phyloP scores from a whole-genome alignment of 2,888 invertebrate genomes.

The Meliscaeva auricollis region DNA sequence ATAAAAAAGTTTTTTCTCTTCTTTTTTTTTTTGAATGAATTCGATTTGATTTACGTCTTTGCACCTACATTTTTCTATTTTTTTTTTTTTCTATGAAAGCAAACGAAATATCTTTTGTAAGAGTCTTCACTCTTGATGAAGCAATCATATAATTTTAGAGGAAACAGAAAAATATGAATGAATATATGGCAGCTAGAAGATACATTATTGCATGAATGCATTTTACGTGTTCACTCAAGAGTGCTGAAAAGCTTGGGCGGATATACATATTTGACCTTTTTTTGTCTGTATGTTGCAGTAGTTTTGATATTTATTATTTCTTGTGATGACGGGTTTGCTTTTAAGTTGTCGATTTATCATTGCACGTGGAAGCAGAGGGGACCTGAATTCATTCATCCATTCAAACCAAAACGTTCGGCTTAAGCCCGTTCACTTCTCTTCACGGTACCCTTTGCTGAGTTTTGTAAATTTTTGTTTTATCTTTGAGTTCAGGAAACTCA shows the following conservation, averaged over 20 bases:
- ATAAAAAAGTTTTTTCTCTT: too few relatives aligned
- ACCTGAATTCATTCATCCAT: too few relatives aligned
- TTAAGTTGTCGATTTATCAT: neutral
- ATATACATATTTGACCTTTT: slow-evolving; percentile 29
- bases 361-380: neutral
- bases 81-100: too few relatives aligned
- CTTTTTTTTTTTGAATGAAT: slow-evolving; percentile 37
- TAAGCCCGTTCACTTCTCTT: too few relatives aligned
- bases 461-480: too few relatives aligned
- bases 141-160: slow-evolving; percentile 1
- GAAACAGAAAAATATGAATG: slow-evolving; percentile 14
- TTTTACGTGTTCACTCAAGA: slow-evolving; percentile 56
- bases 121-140: slow-evolving; percentile 15
- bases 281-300: neutral
- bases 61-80: slow-evolving; percentile 40
- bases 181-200: slow-evolving; percentile 30
- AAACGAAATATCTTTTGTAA: slow-evolving; percentile 3
- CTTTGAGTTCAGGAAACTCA: too few relatives aligned
- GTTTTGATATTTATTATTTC: slow-evolving; percentile 21
- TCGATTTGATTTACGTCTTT: slow-evolving; percentile 62
- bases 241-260: slow-evolving; percentile 41
- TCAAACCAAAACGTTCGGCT: too few relatives aligned
- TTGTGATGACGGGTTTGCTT: slow-evolving; percentile 18
- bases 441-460: too few relatives aligned
- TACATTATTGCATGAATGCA: slow-evolving; percentile 50